Conservation (phyloP, 2,888 invertebrate species). For the Sycophila texana region DNA sequence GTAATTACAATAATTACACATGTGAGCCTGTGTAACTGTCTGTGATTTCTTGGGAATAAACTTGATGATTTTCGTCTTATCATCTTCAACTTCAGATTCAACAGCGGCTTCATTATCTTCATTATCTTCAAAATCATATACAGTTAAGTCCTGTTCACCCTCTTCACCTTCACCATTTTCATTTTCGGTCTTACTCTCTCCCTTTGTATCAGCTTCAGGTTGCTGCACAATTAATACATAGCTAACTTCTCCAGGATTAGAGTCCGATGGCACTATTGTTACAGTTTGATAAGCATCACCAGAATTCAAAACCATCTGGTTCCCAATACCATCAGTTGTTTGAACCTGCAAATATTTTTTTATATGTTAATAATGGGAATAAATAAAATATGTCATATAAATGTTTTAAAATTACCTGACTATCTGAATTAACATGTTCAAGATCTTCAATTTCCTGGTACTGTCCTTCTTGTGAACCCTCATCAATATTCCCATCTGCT, state of each 20-base stretch:
- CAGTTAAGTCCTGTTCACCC: constrained; percentile 75
- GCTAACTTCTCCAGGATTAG: constrained; percentile 87
- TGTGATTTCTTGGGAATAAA: constrained; percentile 81
- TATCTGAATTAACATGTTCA: constrained; percentile 77
- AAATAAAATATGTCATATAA: constrained; percentile 6
- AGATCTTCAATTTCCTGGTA: constrained; percentile 76
- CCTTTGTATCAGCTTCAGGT: constrained; percentile 80
- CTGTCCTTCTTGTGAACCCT: constrained; percentile 68
- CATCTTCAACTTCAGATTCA: constrained; percentile 82
- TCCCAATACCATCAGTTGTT: constrained; percentile 57
- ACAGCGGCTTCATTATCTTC: constrained; percentile 75
- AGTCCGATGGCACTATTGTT: constrained; percentile 88
- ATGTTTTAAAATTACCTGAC: constrained; percentile 69
- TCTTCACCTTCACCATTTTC: constrained; percentile 75
- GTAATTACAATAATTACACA: constrained; percentile 94
- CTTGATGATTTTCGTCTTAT: constrained; percentile 81
- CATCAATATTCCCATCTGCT: constrained; percentile 72
- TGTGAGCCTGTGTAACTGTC: constrained; percentile 82
- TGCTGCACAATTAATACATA: constrained; percentile 92
- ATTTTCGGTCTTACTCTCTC: constrained; percentile 76
- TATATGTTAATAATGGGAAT: constrained; percentile 14
- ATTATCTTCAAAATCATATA: constrained; percentile 74
- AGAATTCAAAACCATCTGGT: constrained; percentile 78
- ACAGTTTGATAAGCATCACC: constrained; percentile 87
- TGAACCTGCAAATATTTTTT: constrained; percentile 36